Evolutionary conservation across 2,797 vertebrate genomes (phyloP), one percentile per base, ranked within the genome.

Genomic region (Natrix natrix): DNA sequence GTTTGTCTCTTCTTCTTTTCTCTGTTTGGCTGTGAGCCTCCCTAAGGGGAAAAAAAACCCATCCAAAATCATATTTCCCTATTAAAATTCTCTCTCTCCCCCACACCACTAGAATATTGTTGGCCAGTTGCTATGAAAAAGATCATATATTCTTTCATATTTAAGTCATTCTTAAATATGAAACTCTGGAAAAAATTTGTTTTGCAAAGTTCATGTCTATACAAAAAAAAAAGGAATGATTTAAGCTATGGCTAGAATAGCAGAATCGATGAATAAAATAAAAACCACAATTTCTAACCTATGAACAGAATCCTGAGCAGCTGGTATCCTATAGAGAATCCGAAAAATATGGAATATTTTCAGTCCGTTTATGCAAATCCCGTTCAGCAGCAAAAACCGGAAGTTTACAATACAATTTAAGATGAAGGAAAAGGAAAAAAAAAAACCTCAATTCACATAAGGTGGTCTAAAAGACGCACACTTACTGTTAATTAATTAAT

Each of bases 1-100:
- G 99, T 97, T 99, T 99, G 95, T 99, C 99, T 94, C 99, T 97
- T 95, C 99, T 98, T 91, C 98, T 97, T 96, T 99, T 99, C 95
- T 99, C 99, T 4, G 98, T 99, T 96, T 99, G 98, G 96, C 99
- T 99, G 94, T 99, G 99, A 61, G 99, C 98, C 96, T 99, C 99
- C 96, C 99, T 99, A 95, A 12, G 3, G 13, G 10, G 20, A 6
- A 3, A 91, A 93, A 61, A 32, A 22, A 4, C 93, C 63, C 16
- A 24, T 54, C 55, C 14, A 92, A 92, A 5, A 61, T n/a, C 2
- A 1, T 20, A 74, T 54, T 17, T 91, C 28, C 59, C 24, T 5
- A 61, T 28, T 89, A 22, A 0, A 60, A 60, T 63, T 4, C 89
- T 88, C 5, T 89, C 28, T 55, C 1, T 32, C 86, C 3, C 3